Evolutionary conservation across 2,797 vertebrate genomes (phyloP).

Genomic region (Salarias fasciatus): DNA sequence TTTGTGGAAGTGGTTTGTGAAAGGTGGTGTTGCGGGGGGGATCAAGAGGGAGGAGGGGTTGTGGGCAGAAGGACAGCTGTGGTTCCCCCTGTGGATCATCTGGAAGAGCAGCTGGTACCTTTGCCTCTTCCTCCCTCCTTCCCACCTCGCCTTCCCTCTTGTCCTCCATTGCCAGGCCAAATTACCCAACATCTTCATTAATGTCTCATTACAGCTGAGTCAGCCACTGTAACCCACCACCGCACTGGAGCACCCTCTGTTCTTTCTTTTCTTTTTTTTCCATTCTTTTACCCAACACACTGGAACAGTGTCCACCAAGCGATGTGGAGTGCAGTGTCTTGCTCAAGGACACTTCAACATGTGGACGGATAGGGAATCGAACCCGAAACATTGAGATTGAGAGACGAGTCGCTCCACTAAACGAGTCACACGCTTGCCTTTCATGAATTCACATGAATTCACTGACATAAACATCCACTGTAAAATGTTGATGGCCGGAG

Average conservation of each 20-base stretch:
- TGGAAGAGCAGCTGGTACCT: slow-evolving; percentile 74
- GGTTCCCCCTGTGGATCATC: slow-evolving; percentile 71
- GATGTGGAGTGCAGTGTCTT: too few species aligned
- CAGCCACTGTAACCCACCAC: slow-evolving; percentile 62
- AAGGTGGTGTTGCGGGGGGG: slow-evolving; percentile 25
- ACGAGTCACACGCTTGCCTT: too few species aligned
- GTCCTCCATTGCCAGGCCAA: slow-evolving; percentile 45
- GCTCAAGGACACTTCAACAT: too few species aligned
- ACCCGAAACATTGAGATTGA: too few species aligned
- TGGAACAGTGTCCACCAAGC: too few species aligned
- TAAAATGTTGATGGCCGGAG: too few species aligned
- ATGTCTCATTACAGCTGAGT: slow-evolving; percentile 71
- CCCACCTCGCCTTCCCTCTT: background rate
- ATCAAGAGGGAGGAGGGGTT: slow-evolving; percentile 43
- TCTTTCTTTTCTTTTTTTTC: slow-evolving; percentile 22
- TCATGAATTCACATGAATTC: too few species aligned
- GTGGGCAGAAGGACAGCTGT: slow-evolving; percentile 61
- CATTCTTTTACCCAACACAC: background rate
- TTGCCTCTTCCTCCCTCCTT: slow-evolving; percentile 29
- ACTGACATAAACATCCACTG: too few species aligned
- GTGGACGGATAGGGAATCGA: too few species aligned
- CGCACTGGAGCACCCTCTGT: slow-evolving; percentile 32
- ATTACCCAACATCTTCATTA: slow-evolving; percentile 76
- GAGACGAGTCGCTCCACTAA: too few species aligned
- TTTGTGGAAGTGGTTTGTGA: slow-evolving; percentile 39